A percentile compares a stretch with the other conserved stretches of the same genome.
These are phyloP conservation scores for Tachuris rubrigastra DNA, from an alignment of 2,113 vertebrate species.

Conservation along the genomic window DNA sequence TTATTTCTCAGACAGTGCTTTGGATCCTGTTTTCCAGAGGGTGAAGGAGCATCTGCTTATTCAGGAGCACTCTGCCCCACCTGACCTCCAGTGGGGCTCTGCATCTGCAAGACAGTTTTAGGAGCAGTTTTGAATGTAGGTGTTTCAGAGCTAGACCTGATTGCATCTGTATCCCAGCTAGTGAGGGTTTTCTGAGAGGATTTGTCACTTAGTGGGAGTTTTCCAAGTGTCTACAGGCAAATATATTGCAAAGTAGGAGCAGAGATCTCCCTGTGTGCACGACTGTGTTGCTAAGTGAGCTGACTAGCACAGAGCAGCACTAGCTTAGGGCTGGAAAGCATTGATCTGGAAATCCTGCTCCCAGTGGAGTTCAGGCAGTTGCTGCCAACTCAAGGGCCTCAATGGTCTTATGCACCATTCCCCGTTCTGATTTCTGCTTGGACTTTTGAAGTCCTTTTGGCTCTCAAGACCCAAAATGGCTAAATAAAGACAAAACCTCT, in stretches of 20 bases:
- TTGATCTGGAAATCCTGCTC: neutral
- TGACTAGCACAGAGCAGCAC: neutral
- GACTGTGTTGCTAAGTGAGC: neutral
- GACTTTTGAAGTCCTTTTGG: neutral
- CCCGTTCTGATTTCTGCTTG: neutral
- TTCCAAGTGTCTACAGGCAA: neutral
- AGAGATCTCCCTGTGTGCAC: neutral
- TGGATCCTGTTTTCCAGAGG: neutral
- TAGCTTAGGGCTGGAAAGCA: neutral
- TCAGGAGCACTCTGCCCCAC: neutral
- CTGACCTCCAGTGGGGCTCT: neutral
- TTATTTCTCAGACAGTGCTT: neutral
- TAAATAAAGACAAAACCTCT: neutral
- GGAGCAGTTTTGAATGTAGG: neutral
- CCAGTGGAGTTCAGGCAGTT: neutral
- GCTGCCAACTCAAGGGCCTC: neutral
- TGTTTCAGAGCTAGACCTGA: neutral
- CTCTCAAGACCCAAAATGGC: neutral
- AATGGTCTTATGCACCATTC: neutral
- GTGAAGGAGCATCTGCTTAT: neutral
- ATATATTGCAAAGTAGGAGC: neutral
- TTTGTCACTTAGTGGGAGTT: neutral
- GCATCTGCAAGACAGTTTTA: neutral
- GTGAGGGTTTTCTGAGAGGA: neutral
- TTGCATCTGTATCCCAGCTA: neutral